phyloP scores from a whole-genome alignment of 2,797 vertebrate genomes.

The Botia almorhae region DNA sequence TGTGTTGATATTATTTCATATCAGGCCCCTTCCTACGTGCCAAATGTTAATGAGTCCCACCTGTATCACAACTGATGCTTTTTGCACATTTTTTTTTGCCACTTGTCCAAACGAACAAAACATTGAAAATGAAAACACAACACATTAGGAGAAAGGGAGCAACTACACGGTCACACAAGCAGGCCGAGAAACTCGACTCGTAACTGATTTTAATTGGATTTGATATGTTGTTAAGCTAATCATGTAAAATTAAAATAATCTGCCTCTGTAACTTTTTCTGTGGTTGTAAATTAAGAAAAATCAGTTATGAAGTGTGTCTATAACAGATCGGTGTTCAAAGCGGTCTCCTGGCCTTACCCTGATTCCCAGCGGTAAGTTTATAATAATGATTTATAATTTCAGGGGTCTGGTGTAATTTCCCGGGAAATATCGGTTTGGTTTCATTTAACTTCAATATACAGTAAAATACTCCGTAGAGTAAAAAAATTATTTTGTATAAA shows the following conservation, averaged over 20 bases:
- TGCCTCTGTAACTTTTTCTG: no score
- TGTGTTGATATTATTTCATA: slow-evolving; percentile 46
- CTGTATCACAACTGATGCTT: slow-evolving; percentile 78
- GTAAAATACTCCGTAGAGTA: no score
- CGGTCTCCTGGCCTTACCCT: no score
- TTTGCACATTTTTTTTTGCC: slow-evolving; percentile 77
- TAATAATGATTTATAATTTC: no score
- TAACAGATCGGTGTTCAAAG: no score
- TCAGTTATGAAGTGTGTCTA: no score
- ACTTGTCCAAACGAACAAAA: slow-evolving; percentile 68
- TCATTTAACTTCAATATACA: no score
- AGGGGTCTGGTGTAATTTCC: no score
- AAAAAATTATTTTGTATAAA: no score
- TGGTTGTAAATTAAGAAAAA: no score
- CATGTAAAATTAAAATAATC: not conserved
- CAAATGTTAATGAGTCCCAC: slow-evolving; percentile 81
- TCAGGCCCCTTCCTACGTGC: slow-evolving; percentile 65
- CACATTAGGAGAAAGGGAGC: not conserved
- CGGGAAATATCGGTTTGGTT: no score
- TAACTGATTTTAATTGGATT: not conserved
- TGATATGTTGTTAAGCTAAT: not conserved
- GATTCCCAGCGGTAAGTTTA: no score
- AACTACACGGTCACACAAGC: not conserved
- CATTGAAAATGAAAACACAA: slow-evolving; percentile 50
- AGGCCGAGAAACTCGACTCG: not conserved